These are phyloP conservation scores for Tautogolabrus adspersus DNA, from an alignment of 2,113 vertebrate species.

Conservation along the genomic window DNA sequence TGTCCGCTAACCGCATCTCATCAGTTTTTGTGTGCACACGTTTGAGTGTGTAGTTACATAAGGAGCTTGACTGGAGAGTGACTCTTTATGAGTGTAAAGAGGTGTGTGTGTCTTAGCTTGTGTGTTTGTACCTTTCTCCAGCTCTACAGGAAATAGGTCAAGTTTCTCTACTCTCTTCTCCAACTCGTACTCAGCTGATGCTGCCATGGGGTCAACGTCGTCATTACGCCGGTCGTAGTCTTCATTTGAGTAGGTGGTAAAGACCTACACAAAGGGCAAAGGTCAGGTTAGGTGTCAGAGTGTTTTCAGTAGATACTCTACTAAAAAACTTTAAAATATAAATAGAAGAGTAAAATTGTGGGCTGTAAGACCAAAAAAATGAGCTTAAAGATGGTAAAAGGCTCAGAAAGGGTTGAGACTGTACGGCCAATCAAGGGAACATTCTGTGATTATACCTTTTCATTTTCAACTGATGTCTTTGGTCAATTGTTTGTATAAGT, in stretches of 20 bases:
- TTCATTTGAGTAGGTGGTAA: slow-evolving; percentile 96
- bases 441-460: neutral
- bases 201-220: slow-evolving; percentile 96
- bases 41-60: slow-evolving; percentile 43
- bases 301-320: neutral
- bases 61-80: slow-evolving; percentile 61
- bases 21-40: slow-evolving; percentile 21
- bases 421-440: neutral
- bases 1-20: slow-evolving; percentile 13
- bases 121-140: slow-evolving; percentile 91
- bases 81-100: slow-evolving; percentile 37
- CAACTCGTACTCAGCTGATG: slow-evolving; percentile 96
- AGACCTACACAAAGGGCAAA: slow-evolving; percentile 84
- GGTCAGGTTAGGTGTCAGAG: slow-evolving; percentile 26
- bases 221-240: slow-evolving; percentile 96
- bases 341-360: neutral
- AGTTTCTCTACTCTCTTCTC: slow-evolving; percentile 96
- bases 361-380: neutral
- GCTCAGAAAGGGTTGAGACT: no score
- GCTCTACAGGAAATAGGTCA: slow-evolving; percentile 95
- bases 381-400: no score
- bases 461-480: no score
- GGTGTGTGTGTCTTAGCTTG: slow-evolving; percentile 54
- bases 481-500: neutral
- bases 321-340: neutral